phyloP scores from a whole-genome alignment of 2,888 invertebrate genomes.

The Eurytoma californica region DNA sequence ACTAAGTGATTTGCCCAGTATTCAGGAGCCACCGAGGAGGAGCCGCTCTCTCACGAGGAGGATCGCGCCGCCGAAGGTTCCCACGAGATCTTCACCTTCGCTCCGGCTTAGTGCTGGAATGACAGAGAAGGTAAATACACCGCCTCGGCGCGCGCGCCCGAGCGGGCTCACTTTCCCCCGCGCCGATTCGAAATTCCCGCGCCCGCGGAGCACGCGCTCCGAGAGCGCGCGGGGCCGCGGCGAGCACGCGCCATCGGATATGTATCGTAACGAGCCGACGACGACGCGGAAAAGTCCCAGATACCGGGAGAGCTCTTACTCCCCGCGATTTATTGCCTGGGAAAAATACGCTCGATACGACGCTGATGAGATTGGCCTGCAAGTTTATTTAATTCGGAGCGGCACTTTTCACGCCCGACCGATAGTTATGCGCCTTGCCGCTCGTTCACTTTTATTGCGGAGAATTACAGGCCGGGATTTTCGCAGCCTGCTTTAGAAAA shows the following conservation, averaged over 20 bases:
- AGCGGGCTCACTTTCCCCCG: not conserved
- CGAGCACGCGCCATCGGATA: slow-evolving; percentile 4
- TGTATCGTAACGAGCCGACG: not conserved
- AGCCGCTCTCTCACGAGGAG: slow-evolving; percentile 31
- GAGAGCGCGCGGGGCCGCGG: slow-evolving; percentile 28
- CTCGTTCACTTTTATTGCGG: no score
- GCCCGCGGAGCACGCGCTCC: slow-evolving; percentile 18
- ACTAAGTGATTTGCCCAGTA: slow-evolving; percentile 13
- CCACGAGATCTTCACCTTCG: slow-evolving; percentile 51
- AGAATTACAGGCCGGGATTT: no score
- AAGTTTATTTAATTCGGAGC: no score
- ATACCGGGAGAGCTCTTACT: no score
- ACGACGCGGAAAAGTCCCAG: not conserved
- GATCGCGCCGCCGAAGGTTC: slow-evolving; percentile 21
- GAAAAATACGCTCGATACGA: not conserved
- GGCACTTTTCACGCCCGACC: no score
- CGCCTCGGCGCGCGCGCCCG: not conserved
- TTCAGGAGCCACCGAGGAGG: slow-evolving; percentile 52
- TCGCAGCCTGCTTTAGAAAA: no score
- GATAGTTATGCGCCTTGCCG: no score
- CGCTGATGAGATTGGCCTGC: no score
- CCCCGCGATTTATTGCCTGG: not conserved
- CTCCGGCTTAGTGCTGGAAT: slow-evolving; percentile 65
- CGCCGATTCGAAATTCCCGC: slow-evolving; percentile 46
- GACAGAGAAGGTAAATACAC: slow-evolving; percentile 71